Evolutionary conservation across 2,888 invertebrate genomes (phyloP), one percentile per base, ranked within the genome.

Genomic region (Watsonalla cultraria): DNA sequence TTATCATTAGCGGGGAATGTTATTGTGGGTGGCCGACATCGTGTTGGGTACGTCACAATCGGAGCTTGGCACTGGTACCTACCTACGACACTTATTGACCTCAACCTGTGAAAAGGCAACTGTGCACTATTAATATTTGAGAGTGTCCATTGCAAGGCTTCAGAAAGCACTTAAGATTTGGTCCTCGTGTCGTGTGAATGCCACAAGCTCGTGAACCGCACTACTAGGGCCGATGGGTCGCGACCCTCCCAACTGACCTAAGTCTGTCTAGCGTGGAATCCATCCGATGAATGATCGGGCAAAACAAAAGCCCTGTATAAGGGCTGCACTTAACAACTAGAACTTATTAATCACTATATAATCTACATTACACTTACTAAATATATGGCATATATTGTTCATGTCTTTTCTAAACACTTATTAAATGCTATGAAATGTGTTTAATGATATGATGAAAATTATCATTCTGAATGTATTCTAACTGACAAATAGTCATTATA

Each of bases 351-450:
- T 67, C 66, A 71, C 78, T 82, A 71, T 68, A 79, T 82, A 80
- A 65, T 63, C 66, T 77, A 84, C 82, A 70, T 11, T 42, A 42
- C 11, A 42, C 37, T 9, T 70, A 76, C 39, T 49, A 49, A 49
- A 76, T 74, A 78, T 74, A 81, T 65, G 67, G 78, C 76, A 68
- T 83, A 80, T 83, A 84, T 83, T 79, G 72, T 48, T 13, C 58
- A 77, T 82, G 82, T 84, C 70, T 81, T 81, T 82, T 80, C 79
- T 83, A 86, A 68, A 84, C 83, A 82, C 37, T 37, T 49, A 82
- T 82, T 82, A 76, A 75, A 78, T 78, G 78, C 87, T 89, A 90
- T 86, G 87, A 89, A 78, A 88, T 89, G 84, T 88, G 76, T 84
- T 67, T 72, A 83, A 86, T 86, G 89, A 90, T 89, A 90, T 89